phyloP scores from a whole-genome alignment of 2,113 vertebrate genomes.

The Colius striatus region DNA sequence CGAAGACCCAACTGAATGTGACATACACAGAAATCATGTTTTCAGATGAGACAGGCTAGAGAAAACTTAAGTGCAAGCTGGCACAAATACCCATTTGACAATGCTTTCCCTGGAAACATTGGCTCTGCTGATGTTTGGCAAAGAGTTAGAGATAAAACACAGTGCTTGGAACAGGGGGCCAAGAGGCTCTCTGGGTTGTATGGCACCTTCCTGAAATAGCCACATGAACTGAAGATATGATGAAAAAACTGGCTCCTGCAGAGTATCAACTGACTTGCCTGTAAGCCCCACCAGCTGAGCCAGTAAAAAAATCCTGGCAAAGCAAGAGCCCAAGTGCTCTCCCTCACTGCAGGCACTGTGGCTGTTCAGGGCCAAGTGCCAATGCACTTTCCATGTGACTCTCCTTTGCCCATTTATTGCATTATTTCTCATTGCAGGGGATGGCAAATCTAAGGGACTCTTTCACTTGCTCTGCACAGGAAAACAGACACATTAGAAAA shows the following conservation, averaged over 20 bases:
- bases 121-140: constrained; percentile 18
- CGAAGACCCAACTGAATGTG: background rate
- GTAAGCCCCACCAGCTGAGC: constrained; percentile 44
- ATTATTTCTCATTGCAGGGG: background rate
- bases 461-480: background rate
- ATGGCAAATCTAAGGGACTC: background rate
- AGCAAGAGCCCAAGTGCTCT: constrained; percentile 1
- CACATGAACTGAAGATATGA: background rate
- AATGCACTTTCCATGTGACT: background rate
- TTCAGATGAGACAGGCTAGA: background rate
- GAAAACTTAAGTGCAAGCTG: background rate
- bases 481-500: background rate
- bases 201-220: constrained; percentile 60
- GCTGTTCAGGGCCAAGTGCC: background rate
- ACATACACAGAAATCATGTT: background rate
- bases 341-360: background rate
- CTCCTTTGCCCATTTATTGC: background rate
- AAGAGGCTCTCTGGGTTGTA: background rate
- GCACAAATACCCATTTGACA: background rate
- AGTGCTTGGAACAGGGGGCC: background rate
- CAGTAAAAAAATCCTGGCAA: constrained; percentile 44
- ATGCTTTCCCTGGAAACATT: background rate
- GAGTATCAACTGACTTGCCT: constrained; percentile 49
- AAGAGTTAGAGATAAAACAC: background rate
- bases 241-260: constrained; percentile 15